These are phyloP conservation scores for Ips nitidus DNA, from an alignment of 1,140 invertebrate species.

Conservation along the genomic window DNA sequence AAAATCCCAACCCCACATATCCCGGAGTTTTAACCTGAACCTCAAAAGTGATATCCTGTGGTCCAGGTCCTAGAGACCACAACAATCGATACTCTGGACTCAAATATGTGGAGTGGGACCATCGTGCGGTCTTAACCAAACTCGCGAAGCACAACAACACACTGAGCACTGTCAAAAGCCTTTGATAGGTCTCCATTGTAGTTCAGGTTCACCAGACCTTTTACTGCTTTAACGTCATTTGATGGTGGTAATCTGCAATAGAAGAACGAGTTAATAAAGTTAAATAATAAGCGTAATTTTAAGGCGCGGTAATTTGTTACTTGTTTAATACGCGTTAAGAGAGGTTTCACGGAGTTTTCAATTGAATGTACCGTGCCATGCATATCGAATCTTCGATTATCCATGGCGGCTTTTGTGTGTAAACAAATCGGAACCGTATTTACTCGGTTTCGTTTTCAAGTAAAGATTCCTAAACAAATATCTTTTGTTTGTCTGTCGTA, in stretches of 20 bases:
- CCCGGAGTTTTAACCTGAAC: conserved; percentile 77
- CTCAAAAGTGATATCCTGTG: conserved; percentile 73
- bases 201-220: background rate
- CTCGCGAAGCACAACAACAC: conserved; percentile 42
- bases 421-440: conserved; percentile 14
- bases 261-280: conserved; percentile 6
- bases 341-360: too few relatives aligned
- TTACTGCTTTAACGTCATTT: conserved; percentile 30
- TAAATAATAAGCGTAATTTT: background rate
- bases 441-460: conserved; percentile 14
- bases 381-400: conserved; percentile 6
- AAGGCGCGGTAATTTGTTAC: background rate
- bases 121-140: conserved; percentile 43
- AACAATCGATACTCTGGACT: conserved; percentile 50
- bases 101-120: conserved; percentile 51
- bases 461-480: conserved; percentile 9
- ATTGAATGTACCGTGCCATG: background rate
- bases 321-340: background rate
- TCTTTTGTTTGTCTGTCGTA: background rate
- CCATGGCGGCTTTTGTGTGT: background rate
- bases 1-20: conserved; percentile 81
- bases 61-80: conserved; percentile 51
- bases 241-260: background rate
- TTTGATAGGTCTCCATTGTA: conserved; percentile 41
- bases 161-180: conserved; percentile 45